Base-by-base conservation (phyloP, 2,113 vertebrate genomes). In the Monarcha castaneiventris region DNA sequence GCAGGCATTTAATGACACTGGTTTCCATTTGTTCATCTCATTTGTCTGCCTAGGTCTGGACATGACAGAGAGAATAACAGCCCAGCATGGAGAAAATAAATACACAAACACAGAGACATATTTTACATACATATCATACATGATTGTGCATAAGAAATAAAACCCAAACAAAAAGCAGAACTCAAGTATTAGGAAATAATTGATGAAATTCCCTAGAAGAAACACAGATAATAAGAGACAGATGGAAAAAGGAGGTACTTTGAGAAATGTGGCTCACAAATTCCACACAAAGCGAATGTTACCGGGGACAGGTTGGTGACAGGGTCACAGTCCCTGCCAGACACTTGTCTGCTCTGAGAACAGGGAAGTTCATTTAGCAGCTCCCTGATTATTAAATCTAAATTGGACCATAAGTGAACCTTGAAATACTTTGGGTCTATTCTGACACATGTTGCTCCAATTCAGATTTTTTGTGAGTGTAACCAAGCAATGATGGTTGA, bases 21-120 rank as follows among this genome's bases (percentile, higher is more conserved):
- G 49, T 77, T 89, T 78, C 63, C 69, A 85, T 91, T 96, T 92
- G 77, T 76, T 94, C 62, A 62, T 55, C 46, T 77, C 89, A 83
- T 87, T 89, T 84, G 20, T 85, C 75, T 93, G 84, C 41, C 83
- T 75, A 23, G 74, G 55, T 90, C 62, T 74, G 91, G 41, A 69
- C 7, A 5, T 37, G 54, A 91, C 39, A 56, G 64, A 67, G 22
- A 73, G 22, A 59, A 54, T 8, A 92, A 30, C 63, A 84, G 30
- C 64, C 44, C 1, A 3, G 37, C 61, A 64, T 2, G 23, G 69
- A 62, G 56, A 68, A 95, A 79, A 80, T 64, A 68, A 85, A 56
- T 8, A 77, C 39, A 64, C 43, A 58, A 82, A 75, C 49, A 64
- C 10, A 46, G 10, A 66, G 26, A 73, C 4, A 3, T 18, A 37